Conservation (phyloP, 1,140 invertebrate genomes). For the Bradynema listronoti region DNA sequence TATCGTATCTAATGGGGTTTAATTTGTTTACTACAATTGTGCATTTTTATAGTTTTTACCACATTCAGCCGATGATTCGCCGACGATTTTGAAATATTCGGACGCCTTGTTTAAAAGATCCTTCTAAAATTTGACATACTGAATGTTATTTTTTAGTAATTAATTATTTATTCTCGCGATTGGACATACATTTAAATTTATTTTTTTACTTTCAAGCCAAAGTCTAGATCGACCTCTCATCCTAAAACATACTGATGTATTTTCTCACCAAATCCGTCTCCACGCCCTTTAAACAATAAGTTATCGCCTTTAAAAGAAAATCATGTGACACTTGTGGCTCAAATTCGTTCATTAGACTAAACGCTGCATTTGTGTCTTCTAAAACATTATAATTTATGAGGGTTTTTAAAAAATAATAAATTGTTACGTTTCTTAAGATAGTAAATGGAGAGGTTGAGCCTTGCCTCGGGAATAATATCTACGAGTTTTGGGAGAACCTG, state of each 20-base stretch:
- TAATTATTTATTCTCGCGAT: not conserved
- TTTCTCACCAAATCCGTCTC: conserved; percentile 74
- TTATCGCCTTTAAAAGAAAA: conserved; percentile 91
- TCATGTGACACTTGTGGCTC: conserved; percentile 87
- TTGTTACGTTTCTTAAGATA: conserved; percentile 72
- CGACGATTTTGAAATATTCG: conserved; percentile 90
- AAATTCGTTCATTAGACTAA: conserved; percentile 79
- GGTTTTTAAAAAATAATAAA: conserved; percentile 16
- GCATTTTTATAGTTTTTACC: conserved; percentile 61
- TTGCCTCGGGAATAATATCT: conserved; percentile 89
- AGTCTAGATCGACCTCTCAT: conserved; percentile 2
- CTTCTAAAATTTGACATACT: conserved; percentile 60
- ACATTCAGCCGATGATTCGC: conserved; percentile 87
- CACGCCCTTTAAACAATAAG: conserved; percentile 84
- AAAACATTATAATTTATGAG: conserved; percentile 9
- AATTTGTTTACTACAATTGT: not conserved
- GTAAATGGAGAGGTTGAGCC: conserved; percentile 89
- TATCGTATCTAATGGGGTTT: conserved; percentile 61
- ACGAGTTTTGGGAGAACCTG: conserved; percentile 80
- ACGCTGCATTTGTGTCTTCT: conserved; percentile 81
- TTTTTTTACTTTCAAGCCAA: conserved; percentile 13
- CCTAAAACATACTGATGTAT: conserved; percentile 55
- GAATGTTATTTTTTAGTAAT: not conserved
- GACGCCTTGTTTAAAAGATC: conserved; percentile 88
- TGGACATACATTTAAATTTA: not conserved